Conservation (phyloP, 2,113 vertebrate species). For the Clarias gariepinus region DNA sequence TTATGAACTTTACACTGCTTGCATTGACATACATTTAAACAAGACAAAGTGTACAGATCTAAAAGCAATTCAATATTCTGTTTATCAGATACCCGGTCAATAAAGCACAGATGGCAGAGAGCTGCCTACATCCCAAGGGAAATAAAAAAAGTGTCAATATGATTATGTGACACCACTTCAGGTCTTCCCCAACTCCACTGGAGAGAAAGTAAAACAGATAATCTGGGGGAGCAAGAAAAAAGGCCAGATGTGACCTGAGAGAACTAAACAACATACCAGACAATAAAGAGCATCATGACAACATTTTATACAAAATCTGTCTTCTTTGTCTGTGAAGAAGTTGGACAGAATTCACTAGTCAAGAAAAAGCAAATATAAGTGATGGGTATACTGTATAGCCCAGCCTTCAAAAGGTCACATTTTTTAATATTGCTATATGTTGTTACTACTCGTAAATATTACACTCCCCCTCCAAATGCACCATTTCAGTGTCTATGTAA, state of each 20-base stretch:
- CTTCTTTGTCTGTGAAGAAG: not conserved
- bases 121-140: slow-evolving; percentile 17
- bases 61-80: slow-evolving; percentile 27
- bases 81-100: slow-evolving; percentile 12
- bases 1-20: not conserved
- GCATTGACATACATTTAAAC: not conserved
- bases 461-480: too few relatives aligned
- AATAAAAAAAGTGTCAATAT: slow-evolving; percentile 15
- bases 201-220: not conserved
- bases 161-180: not conserved
- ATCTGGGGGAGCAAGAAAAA: not conserved
- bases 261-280: slow-evolving; percentile 4
- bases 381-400: too few relatives aligned
- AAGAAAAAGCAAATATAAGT: not conserved
- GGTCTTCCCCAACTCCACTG: not conserved
- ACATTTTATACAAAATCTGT: not conserved
- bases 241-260: not conserved
- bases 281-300: not conserved
- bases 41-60: not conserved
- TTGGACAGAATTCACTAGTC: not conserved
- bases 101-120: slow-evolving; percentile 29
- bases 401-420: too few relatives aligned
- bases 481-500: too few relatives aligned
- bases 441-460: too few relatives aligned
- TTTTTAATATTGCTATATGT: too few relatives aligned